Evolutionary conservation across 2,888 invertebrate genomes (phyloP), one percentile per base, ranked within the genome.

Genomic region (Tenodera sinensis): DNA sequence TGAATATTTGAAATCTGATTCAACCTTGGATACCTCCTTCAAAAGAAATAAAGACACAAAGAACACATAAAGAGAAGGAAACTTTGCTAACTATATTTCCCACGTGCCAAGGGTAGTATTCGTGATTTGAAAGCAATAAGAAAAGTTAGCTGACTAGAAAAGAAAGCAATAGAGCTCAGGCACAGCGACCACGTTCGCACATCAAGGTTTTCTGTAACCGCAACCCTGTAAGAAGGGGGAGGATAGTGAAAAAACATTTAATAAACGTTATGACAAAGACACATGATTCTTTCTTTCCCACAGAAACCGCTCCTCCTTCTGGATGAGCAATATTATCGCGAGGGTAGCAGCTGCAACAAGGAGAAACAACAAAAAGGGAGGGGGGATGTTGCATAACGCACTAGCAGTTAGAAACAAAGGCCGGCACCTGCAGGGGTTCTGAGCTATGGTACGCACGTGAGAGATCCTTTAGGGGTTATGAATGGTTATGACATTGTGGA

Each of bases 201-300:
- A 71, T 71, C 54, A 71, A 71, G 20, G 54, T 71, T 71, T 71
- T 20, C 54, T 71, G 54, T 71, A 71, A 71, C 54, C 25, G 54
- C 54, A 71, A 25, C 54, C 25, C 25, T 71, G 54, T 15, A 20
- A 71, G 4, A 20, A 71, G 25, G 20, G 54, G 6, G 54, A 71
- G 27, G 54, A 71, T 20, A 71, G 25, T 20, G 25, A 71, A 71
- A 71, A 71, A 71, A 71, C 54, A 15, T 88, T 88, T 84, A 88
- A 88, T 88, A 88, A 88, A 88, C 85, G 88, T 34, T 47, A 84
- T 85, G 88, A 84, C 88, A 88, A 34, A 84, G 88, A 88, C 30
- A 88, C 88, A 88, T 34, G 88, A 88, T 71, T 71, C 87, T 28
- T 30, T 81, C 87, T 71, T 54, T 81, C 42, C 42, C 42, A 71